Evolutionary conservation across 2,797 vertebrate species (phyloP).

Genomic region (Poecilia velifera): DNA sequence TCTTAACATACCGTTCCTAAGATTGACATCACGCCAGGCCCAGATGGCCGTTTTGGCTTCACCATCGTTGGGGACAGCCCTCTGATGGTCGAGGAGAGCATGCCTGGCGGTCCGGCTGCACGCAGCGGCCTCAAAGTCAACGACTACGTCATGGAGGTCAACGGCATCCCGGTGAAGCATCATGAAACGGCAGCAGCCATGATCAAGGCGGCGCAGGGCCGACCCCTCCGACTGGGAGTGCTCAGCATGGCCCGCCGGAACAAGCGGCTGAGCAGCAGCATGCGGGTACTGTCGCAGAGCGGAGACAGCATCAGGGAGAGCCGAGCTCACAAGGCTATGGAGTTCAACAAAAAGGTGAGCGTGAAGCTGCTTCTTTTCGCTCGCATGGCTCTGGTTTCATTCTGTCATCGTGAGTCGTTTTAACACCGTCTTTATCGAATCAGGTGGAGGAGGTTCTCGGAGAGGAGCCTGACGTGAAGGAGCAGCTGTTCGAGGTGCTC

Average conservation of each 20-base stretch:
- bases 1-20: slow-evolving; percentile 32
- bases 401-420: not conserved
- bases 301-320: slow-evolving; percentile 79
- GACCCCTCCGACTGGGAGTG: slow-evolving; percentile 83
- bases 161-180: slow-evolving; percentile 81
- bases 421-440: not conserved
- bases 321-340: slow-evolving; percentile 90
- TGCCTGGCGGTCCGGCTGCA: slow-evolving; percentile 79
- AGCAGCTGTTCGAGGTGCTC: slow-evolving; percentile 88
- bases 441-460: slow-evolving; percentile 93
- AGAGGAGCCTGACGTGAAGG: slow-evolving; percentile 88
- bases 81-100: slow-evolving; percentile 84
- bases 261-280: slow-evolving; percentile 78
- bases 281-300: slow-evolving; percentile 77
- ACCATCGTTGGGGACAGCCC: slow-evolving; percentile 83
- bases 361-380: not conserved
- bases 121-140: slow-evolving; percentile 82
- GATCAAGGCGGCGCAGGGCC: slow-evolving; percentile 82
- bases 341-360: slow-evolving; percentile 91
- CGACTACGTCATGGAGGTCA: slow-evolving; percentile 89
- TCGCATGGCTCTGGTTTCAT: not conserved
- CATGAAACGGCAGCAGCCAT: slow-evolving; percentile 78
- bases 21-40: slow-evolving; percentile 78
- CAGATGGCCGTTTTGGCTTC: slow-evolving; percentile 84
- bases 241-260: slow-evolving; percentile 83